These are phyloP conservation scores for Mobula birostris DNA, from an alignment of 2,113 vertebrate species.

Conservation along the genomic window DNA sequence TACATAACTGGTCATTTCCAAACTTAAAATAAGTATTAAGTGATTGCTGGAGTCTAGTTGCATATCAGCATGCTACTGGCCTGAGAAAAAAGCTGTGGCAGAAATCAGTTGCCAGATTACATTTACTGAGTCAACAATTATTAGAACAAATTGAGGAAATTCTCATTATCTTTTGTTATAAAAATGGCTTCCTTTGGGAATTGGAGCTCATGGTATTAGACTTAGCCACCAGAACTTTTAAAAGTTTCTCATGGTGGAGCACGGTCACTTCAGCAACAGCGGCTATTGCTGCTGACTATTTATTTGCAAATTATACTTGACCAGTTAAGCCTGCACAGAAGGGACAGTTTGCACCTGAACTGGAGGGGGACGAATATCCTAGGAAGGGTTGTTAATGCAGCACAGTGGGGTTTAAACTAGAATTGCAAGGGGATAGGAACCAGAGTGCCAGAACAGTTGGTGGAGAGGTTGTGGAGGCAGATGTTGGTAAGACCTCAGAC, in stretches of 20 bases:
- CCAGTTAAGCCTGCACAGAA: too few species aligned
- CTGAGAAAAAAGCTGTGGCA: neutral
- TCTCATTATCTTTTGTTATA: neutral
- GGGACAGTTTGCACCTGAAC: too few species aligned
- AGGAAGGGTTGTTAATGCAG: too few species aligned
- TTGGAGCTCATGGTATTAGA: neutral
- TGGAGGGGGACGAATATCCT: too few species aligned
- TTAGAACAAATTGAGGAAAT: neutral
- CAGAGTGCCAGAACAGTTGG: too few species aligned
- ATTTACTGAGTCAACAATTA: neutral
- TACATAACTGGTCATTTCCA: neutral
- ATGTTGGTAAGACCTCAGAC: too few species aligned
- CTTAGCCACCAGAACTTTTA: neutral
- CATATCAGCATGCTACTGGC: neutral
- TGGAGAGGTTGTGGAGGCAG: too few species aligned
- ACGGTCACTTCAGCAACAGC: neutral
- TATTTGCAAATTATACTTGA: neutral
- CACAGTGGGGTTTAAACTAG: too few species aligned
- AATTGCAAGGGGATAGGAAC: too few species aligned
- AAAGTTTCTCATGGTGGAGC: neutral
- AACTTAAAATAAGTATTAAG: neutral
- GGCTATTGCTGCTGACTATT: neutral
- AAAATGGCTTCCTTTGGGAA: neutral
- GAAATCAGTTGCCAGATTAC: neutral
- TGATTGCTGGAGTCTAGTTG: neutral